Conservation (phyloP, 2,797 vertebrate genomes). For the Lepilemur septentrionalis region DNA sequence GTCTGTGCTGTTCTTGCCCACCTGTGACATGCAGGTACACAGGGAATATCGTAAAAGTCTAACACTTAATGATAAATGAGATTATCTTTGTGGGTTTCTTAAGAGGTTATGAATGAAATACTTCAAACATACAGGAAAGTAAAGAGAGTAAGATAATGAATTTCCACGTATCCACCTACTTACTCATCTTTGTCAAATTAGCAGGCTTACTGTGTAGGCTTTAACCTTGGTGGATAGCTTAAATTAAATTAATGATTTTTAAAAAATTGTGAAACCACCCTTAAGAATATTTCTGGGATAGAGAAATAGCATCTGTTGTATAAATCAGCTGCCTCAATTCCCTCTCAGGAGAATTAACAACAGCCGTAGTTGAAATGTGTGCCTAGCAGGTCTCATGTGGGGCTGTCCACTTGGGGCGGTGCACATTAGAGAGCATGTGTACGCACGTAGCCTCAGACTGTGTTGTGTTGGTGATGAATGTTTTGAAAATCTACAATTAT, state of each 20-base stretch:
- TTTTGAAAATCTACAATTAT: neutral
- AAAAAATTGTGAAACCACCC: neutral
- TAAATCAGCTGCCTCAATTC: slow-evolving; percentile 21
- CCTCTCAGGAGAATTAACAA: neutral
- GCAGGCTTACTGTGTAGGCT: neutral
- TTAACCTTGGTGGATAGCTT: slow-evolving; percentile 21
- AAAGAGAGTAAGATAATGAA: neutral
- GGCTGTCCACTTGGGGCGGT: neutral
- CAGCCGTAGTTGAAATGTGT: neutral
- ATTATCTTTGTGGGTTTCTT: neutral
- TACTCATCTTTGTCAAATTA: slow-evolving; percentile 13
- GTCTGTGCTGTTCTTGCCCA: too few species aligned
- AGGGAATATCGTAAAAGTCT: neutral
- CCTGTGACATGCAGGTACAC: neutral
- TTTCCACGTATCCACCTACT: neutral
- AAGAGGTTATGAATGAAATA: neutral
- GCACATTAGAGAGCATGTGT: rapidly evolving
- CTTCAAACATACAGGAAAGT: neutral
- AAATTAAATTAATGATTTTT: slow-evolving; percentile 13
- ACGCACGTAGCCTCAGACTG: neutral
- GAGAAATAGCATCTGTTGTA: neutral
- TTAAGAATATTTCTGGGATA: neutral
- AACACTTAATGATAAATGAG: neutral
- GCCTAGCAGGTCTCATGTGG: neutral
- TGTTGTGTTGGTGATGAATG: neutral